Percentiles rank a stretch among this genome's conserved stretches.
phyloP scores from a whole-genome alignment of 2,888 invertebrate species.

The Cylloceria caligata region DNA sequence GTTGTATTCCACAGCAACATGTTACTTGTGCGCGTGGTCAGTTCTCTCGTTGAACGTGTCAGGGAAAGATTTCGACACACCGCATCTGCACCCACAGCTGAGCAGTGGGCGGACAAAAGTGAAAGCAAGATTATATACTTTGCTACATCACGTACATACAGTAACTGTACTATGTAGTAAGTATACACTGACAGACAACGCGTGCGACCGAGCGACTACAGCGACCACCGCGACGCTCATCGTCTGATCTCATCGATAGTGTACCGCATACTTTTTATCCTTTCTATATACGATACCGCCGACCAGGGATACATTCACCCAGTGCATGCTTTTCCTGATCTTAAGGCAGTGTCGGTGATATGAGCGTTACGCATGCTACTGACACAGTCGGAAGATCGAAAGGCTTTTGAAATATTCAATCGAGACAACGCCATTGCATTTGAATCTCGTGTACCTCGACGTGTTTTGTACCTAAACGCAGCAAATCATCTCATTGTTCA shows the following conservation, averaged over 20 bases:
- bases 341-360: conserved; percentile 17
- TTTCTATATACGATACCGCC: conserved; percentile 14
- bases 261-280: conserved; percentile 40
- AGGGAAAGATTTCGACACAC: conserved; percentile 66
- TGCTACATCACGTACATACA: conserved; percentile 45
- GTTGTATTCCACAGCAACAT: conserved; percentile 7
- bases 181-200: conserved; percentile 47
- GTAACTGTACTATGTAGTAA: conserved; percentile 33
- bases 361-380: conserved; percentile 34
- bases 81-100: conserved; percentile 66
- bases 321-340: conserved; percentile 55
- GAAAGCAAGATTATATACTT: conserved; percentile 72
- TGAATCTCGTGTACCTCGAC: conserved; percentile 1
- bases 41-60: conserved; percentile 68
- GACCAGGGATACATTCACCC: not conserved
- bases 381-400: conserved; percentile 35
- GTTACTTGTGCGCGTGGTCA: conserved; percentile 45
- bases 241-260: conserved; percentile 57
- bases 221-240: conserved; percentile 50
- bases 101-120: conserved; percentile 72
- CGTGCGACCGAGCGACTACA: conserved; percentile 59
- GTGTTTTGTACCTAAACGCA: not conserved
- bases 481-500: conserved; percentile 1
- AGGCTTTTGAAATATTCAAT: conserved; percentile 11
- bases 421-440: conserved; percentile 14